Base-by-base conservation (phyloP, 2,113 vertebrate genomes). In the Anser cygnoides region DNA sequence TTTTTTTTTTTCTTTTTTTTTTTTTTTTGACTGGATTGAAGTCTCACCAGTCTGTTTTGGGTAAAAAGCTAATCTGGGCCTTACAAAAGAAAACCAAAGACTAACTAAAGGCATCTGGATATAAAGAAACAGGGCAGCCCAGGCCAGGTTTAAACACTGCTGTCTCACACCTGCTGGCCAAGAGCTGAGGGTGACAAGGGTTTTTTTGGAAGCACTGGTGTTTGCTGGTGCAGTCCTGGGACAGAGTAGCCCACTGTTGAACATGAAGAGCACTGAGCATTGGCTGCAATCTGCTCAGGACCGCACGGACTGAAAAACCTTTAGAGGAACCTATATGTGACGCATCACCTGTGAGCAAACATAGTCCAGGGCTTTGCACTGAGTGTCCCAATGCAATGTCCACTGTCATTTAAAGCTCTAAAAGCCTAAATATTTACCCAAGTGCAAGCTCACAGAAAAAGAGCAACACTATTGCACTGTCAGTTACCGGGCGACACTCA, bases 341-440 rank as follows among this genome's bases (percentile, higher is more conserved):
- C 29, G 81, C 92, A 92, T 84, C 85, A 90, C 84, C 94, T 93
- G 88, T 86, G 73, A 92, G 88, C 37, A 96, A 97, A 97, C 57
- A 94, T 31, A 75, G 68, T 89, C 61, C 72, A 41, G 73, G 67
- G 68, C 61, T 74, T 81, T 81, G 85, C 85, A 80, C 71, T 33
- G 43, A 66, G 65, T 26, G 82, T 82, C 66, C 90, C 68, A 43
- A 26, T 93, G 85, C 88, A 92, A 90, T 84, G 68, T 33, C 67
- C 72, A 6, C 72, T 93, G 59, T 93, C 68, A 81, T 94, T 92
- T 92, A 65, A 86, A 84, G 92, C 83, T 93, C 94, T 96, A 94
- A 96, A 97, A 97, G 92, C 88, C 95, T 92, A 93, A 96, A 95
- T 97, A 95, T 96, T 97, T 97, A 96, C 96, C 61, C 79, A 96